A percentile compares a stretch with the other conserved stretches of the same genome.
phyloP scores from a whole-genome alignment of 2,113 vertebrate genomes.

The Scophthalmus maximus region DNA sequence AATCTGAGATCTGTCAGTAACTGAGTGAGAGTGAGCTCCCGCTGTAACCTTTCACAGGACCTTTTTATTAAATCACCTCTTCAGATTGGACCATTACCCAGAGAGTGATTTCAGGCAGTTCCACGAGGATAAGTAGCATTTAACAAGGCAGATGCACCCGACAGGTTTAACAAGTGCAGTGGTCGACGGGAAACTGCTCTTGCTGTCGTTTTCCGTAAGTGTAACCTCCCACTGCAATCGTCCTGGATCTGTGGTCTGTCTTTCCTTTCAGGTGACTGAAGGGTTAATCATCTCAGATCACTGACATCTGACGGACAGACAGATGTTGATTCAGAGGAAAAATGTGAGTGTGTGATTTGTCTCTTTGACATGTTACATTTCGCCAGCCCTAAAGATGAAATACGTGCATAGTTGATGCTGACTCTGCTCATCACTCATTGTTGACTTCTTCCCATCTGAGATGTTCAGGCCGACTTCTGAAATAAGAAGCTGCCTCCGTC shows the following conservation, averaged over 20 bases:
- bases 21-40: neutral
- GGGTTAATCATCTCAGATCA: slow-evolving; percentile 33
- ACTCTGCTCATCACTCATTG: slow-evolving; percentile 24
- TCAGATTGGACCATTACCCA: neutral
- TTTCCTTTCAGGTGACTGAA: neutral
- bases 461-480: slow-evolving; percentile 28
- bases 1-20: slow-evolving; percentile 19
- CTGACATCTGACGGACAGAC: neutral
- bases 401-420: slow-evolving; percentile 38
- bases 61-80: neutral
- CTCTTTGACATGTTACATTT: slow-evolving; percentile 26
- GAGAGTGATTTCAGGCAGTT: neutral
- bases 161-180: neutral
- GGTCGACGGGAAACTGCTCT: neutral
- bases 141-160: neutral
- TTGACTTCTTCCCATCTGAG: slow-evolving; percentile 19
- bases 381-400: slow-evolving; percentile 32
- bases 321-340: neutral
- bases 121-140: neutral
- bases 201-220: neutral
- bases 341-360: slow-evolving; percentile 1
- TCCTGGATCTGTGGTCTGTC: neutral
- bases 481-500: slow-evolving; percentile 31
- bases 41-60: neutral
- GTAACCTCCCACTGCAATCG: neutral